Evolutionary conservation across 2,888 invertebrate species (phyloP), one percentile per base, ranked within the genome.

Genomic region (Timandra comae): DNA sequence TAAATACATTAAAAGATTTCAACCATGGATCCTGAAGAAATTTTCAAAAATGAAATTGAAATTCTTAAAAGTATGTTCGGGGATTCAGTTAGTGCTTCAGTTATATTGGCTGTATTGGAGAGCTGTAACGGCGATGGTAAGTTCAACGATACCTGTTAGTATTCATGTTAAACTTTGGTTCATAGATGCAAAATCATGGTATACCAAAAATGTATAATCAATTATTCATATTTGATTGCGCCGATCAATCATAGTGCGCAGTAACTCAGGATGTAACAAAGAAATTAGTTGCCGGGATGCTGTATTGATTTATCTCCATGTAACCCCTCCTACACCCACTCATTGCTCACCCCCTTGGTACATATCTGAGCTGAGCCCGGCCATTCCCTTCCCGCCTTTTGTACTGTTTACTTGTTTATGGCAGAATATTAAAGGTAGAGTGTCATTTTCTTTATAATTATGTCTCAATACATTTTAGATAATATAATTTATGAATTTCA

Each of bases 81-180:
- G 2, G 51, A 63, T 38, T 56, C 68, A 12, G 39, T 82, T 33
- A 65, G 49, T 39, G 55, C 45, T 42, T 77, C 75, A 32, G 71
- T 69, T n/a, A 71, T 82, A 26, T 41, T 42, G 30, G 53, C 74
- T 8, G 52, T 85, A 8, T 67, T 79, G 6, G 78, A 79, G 39
- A 76, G 64, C 43, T 82, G 63, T 35, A 58, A 44, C 3, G 84
- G 81, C 7, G 74, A 84, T 49, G 46, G 84, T 84, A 63, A 79
- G 84, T 81, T 51, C 3, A n/a, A n/a, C n/a, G n/a, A n/a, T n/a
- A n/a, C n/a, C n/a, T n/a, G n/a, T n/a, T n/a, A n/a, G n/a, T n/a
- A n/a, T n/a, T n/a, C n/a, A n/a, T n/a, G n/a, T n/a, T n/a, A n/a
- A n/a, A n/a, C n/a, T n/a, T n/a, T n/a, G n/a, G n/a, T n/a, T n/a